A percentile compares a stretch with the other conserved stretches of the same genome.
Evolutionary conservation across 2,888 invertebrate species (phyloP).

Genomic region (Brenthis hecate): DNA sequence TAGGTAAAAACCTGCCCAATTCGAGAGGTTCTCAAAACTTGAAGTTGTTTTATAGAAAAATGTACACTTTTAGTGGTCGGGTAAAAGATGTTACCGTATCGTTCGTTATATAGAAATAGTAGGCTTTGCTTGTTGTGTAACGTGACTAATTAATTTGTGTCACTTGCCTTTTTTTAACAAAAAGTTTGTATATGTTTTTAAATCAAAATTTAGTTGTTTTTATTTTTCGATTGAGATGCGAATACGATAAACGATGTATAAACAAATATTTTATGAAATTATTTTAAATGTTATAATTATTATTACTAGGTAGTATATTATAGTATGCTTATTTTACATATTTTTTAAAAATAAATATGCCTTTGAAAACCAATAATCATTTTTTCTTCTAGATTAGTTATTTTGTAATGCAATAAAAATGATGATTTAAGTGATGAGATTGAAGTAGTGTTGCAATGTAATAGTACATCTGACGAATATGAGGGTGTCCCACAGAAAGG

Average conservation of each 20-base stretch:
- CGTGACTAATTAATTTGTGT: constrained; percentile 30
- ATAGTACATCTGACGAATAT: constrained; percentile 48
- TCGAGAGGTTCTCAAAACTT: constrained; percentile 47
- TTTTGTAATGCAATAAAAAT: background rate
- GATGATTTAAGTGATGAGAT: constrained; percentile 30
- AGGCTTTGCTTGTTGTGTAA: constrained; percentile 59
- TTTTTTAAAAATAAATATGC: background rate
- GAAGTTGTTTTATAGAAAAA: constrained; percentile 40
- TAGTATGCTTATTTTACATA: too few species aligned
- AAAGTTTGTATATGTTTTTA: background rate
- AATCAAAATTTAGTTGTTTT: background rate
- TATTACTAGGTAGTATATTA: too few species aligned
- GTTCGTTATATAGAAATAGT: constrained; percentile 57
- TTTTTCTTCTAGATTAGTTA: background rate
- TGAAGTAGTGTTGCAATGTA: constrained; percentile 45
- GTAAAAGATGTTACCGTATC: constrained; percentile 55
- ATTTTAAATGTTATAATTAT: background rate
- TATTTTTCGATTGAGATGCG: background rate
- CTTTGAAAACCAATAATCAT: background rate
- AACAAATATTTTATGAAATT: background rate
- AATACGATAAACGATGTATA: background rate
- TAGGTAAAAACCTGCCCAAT: constrained; percentile 59
- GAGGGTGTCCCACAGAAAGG: constrained; percentile 49
- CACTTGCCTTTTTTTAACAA: background rate
- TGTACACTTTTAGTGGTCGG: constrained; percentile 47